These are phyloP conservation scores for Schizopygopsis pylzovi DNA, from an alignment of 2,797 vertebrate genomes.

Conservation along the genomic window DNA sequence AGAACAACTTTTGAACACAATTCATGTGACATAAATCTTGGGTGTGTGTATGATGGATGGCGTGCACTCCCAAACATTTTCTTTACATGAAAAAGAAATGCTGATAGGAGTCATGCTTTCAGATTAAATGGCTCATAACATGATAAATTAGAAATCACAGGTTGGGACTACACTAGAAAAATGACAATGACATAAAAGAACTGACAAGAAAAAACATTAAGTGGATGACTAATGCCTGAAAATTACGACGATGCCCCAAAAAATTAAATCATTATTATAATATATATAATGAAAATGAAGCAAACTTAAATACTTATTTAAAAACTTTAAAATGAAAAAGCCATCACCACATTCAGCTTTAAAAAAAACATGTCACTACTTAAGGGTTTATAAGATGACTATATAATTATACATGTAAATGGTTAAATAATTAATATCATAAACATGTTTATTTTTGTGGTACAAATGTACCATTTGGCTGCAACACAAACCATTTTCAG, in stretches of 20 bases:
- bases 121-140: constrained; percentile 41
- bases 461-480: not conserved
- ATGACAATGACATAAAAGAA: not conserved
- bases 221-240: not conserved
- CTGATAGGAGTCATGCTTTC: constrained; percentile 32
- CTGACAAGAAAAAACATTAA: constrained; percentile 11
- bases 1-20: constrained; percentile 56
- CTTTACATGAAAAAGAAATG: constrained; percentile 45
- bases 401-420: not conserved
- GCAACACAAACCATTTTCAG: not conserved
- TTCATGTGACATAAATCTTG: constrained; percentile 60
- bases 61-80: constrained; percentile 45
- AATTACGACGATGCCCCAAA: not conserved
- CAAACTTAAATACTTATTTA: not conserved
- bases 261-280: not conserved
- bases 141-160: constrained; percentile 33
- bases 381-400: not conserved
- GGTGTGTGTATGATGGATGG: constrained; percentile 55
- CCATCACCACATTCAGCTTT: not conserved
- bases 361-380: not conserved
- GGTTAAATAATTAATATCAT: not conserved
- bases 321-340: not conserved
- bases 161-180: constrained; percentile 19
- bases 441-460: not conserved
- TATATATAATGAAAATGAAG: not conserved